Base-by-base conservation (phyloP, 2,113 vertebrate species). In the Gallinago media region DNA sequence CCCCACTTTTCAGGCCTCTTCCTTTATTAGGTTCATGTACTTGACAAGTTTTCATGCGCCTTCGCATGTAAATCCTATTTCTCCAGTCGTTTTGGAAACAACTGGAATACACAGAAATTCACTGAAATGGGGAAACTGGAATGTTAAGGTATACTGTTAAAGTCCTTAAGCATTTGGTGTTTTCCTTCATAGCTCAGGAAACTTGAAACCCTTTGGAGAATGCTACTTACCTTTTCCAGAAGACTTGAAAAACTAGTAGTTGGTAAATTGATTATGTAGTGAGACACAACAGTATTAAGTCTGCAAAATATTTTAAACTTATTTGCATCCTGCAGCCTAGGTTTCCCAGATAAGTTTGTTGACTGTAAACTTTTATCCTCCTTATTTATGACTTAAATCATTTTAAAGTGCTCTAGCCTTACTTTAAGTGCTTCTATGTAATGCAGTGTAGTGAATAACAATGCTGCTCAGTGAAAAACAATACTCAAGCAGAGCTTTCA, bases 311-410 rank as follows among this genome's bases (percentile, higher is more conserved):
- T 87, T 94, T 89, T 61, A 79, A 91, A 87, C 88, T 95, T 49
- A 27, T 38, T 90, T 75, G 67, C 72, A 90, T 95, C 79, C 71
- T 84, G 91, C 85, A 96, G 73, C 79, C 85, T 65, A 56, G 66
- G 86, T 92, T 91, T 96, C 90, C 85, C 86, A 93, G 91, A 66
- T 40, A 94, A 92, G 89, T 96, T 95, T 94, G 96, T 95, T 73
- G 94, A 87, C 95, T 92, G 73, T 86, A 95, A 97, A 97, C 94
- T 96, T 97, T 92, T 85, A 91, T 92, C 85, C 83, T 94, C 74
- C 54, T 95, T 94, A 95, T 92, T 97, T 97, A 96, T 89, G 92
- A 76, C 91, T 97, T 95, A 92, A 96, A 93, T 95, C 44, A 91
- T 92, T 91, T 81, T 84, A 91, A 89, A 97, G 94, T 94, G 95